Conservation (phyloP, 2,888 invertebrate species). For the Agriopis aurantiaria region DNA sequence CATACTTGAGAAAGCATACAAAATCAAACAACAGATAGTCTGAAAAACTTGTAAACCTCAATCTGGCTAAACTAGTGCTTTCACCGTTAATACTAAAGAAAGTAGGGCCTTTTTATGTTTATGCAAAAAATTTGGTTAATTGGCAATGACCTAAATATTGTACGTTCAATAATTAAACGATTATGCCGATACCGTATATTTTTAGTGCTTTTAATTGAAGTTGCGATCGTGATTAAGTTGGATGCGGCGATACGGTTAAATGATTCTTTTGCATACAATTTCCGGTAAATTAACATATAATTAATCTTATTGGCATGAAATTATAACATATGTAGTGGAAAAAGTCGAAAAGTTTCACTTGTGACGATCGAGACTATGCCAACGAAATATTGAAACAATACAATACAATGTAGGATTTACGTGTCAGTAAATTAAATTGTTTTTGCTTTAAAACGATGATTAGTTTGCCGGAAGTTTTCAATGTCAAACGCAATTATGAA, state of each 20-base stretch:
- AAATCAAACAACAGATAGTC: constrained; percentile 7
- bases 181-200: constrained; percentile 30
- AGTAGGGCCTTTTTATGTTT: constrained; percentile 27
- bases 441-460: constrained; percentile 15
- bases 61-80: constrained; percentile 29
- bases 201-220: constrained; percentile 34
- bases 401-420: background rate
- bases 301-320: background rate
- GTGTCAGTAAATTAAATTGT: background rate
- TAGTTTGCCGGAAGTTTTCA: constrained; percentile 38
- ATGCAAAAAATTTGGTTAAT: constrained; percentile 34
- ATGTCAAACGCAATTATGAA: constrained; percentile 31
- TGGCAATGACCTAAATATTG: constrained; percentile 32
- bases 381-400: constrained; percentile 1
- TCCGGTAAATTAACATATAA: constrained; percentile 15
- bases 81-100: constrained; percentile 34
- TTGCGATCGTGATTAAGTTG: constrained; percentile 4
- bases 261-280: constrained; percentile 18
- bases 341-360: background rate
- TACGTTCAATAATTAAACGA: constrained; percentile 23
- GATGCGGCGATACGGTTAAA: constrained; percentile 23
- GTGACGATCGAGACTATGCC: background rate
- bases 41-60: constrained; percentile 6
- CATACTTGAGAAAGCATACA: constrained; percentile 20
- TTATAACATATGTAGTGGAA: background rate